These are phyloP conservation scores for Ametastegia equiseti DNA, from an alignment of 2,888 invertebrate species.

Conservation along the genomic window DNA sequence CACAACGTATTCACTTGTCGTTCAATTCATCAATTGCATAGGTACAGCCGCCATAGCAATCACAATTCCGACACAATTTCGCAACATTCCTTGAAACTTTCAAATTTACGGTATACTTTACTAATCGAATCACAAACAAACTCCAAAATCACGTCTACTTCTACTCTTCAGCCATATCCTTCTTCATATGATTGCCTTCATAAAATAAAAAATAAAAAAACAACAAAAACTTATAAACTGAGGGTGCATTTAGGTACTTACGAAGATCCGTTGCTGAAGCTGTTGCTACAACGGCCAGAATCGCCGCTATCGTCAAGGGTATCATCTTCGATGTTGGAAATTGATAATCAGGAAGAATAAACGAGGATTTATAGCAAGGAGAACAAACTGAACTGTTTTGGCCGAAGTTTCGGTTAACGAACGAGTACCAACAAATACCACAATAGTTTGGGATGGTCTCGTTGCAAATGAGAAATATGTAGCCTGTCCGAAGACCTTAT, in stretches of 20 bases:
- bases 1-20: neutral
- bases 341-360: neutral
- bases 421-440: neutral
- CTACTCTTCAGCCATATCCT: neutral
- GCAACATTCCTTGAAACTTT: neutral
- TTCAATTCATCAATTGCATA: neutral
- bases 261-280: conserved; percentile 62
- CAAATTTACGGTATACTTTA: neutral
- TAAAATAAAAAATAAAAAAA: neutral
- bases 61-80: neutral
- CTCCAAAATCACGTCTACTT: neutral
- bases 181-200: neutral
- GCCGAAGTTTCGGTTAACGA: neutral
- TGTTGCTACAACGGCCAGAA: conserved; percentile 40
- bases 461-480: conserved; percentile 65
- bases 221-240: neutral
- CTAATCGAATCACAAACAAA: neutral
- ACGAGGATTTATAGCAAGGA: neutral
- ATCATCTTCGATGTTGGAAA: conserved; percentile 45
- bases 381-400: neutral
- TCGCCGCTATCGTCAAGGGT: conserved; percentile 42
- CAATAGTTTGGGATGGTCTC: conserved; percentile 62
- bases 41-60: neutral
- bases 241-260: conserved; percentile 61
- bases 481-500: conserved; percentile 66